Evolutionary conservation across 1,140 invertebrate species (phyloP).

Genomic region (Batillaria attramentaria): DNA sequence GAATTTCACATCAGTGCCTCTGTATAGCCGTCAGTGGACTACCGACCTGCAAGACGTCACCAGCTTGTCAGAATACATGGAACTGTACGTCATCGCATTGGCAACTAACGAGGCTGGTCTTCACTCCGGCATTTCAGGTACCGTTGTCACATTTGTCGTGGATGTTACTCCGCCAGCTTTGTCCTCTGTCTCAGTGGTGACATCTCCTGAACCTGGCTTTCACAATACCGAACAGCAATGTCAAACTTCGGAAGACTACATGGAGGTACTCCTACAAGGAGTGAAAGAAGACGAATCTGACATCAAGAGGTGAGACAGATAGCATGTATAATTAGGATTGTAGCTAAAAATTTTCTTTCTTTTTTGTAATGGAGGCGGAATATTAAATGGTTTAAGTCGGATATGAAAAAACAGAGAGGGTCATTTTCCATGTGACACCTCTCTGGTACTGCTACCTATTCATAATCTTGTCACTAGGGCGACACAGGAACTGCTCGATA

Average conservation of each 20-base stretch:
- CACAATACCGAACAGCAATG: conserved; percentile 27
- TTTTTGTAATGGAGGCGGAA: no score
- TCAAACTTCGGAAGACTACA: conserved; percentile 39
- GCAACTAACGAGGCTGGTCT: conserved; percentile 33
- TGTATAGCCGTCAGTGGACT: background rate
- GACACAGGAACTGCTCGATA: no score
- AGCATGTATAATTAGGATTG: no score
- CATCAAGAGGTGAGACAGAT: conserved; percentile 32
- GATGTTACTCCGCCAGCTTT: conserved; percentile 36
- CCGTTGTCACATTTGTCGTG: conserved; percentile 34
- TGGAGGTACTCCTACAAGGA: conserved; percentile 30
- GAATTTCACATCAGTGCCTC: conserved; percentile 9
- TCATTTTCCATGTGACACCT: no score
- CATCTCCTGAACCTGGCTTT: conserved; percentile 18
- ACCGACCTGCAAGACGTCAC: background rate
- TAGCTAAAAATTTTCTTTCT: no score
- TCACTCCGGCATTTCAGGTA: background rate
- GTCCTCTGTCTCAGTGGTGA: conserved; percentile 37
- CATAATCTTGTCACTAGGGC: no score
- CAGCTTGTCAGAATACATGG: background rate
- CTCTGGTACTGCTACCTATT: no score
- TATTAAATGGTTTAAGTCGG: no score
- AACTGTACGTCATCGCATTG: conserved; percentile 39
- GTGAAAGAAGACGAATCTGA: conserved; percentile 36
- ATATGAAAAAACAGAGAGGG: no score